Base-by-base conservation (phyloP, 2,888 invertebrate species). In the Drosophila quinaria region DNA sequence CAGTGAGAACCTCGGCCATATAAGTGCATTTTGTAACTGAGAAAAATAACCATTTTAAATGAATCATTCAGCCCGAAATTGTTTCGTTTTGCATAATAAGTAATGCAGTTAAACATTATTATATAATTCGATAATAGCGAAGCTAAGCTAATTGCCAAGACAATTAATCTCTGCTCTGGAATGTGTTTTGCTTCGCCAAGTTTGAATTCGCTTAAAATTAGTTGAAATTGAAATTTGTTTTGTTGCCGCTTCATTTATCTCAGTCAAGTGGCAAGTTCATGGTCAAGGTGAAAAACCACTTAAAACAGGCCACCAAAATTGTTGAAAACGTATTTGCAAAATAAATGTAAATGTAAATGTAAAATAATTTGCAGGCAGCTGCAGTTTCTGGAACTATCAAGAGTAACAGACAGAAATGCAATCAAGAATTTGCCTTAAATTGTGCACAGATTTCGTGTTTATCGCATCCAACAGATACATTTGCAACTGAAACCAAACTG, bases 211-310 rank as follows among this genome's bases (percentile, higher is more conserved):
- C 6, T 31, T 10, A n/a, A 37, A 52, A 64, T 52, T 52, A 64
- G 25, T 5, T 25, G 11, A n/a, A 51, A 51, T 5, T 25, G 11
- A n/a, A 51, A 51, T 52, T 25, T 33, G 5, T 9, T 15, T 54
- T 25, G 35, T 66, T 66, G 54, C 13, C 15, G 64, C 64, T 54
- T 54, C 31, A 49, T 49, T 41, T 54, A 19, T 33, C 10, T 55
- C 9, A 44, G 15, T 29, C 29, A 25, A 41, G 46, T 17, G 22
- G 22, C 70, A 81, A 75, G 84, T 81, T 89, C 87, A 88, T 64
- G 89, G 89, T 72, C 87, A 84, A 88, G 87, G 88, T 70, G 61
- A 70, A 72, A 61, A 49, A 8, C 22, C 25, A 54, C 39, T 52
- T 60, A 9, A 41, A 51, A 29, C 41, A 60, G 37, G 49, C 54